Evolutionary conservation across 2,113 vertebrate genomes (phyloP), one percentile per base, ranked within the genome.

Genomic region (Petaurus breviceps): DNA sequence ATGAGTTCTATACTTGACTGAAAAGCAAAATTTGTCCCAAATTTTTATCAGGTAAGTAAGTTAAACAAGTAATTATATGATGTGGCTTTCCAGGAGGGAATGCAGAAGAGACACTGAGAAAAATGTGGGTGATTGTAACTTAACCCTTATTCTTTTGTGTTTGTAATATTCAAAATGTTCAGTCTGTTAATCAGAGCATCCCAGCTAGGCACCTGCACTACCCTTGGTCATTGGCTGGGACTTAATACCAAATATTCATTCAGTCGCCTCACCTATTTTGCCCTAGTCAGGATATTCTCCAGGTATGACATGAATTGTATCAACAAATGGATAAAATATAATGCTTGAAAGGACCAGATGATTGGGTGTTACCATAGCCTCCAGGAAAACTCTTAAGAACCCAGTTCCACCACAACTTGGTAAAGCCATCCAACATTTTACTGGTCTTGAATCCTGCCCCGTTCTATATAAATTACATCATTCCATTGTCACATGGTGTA

Each of bases 11-110:
- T 43, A 77, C n/a, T 92, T 96, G 46, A 93, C 57, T 96, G 92
- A 95, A 94, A 84, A 94, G 43, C 1, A 91, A 92, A 91, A 93
- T 97, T 95, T 93, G 51, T 92, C 31, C 16, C 37, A 68, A 68
- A 1, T 84, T 84, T 84, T 37, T 84, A 43, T 84, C 16, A 84
- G n/a, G 19, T 84, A 84, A 43, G 19, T 43, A 84, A 43, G 43
- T 84, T 84, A n/a, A 84, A n/a, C 68, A 43, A 43, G 19, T 19
- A 43, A 43, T 43, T 43, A 84, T n/a, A 77, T 84, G 68, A 3
- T 6, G 37, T 84, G 16, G n/a, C n/a, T 84, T 3, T 37, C 37
- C 28, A 4, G 19, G 37, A 84, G 37, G 19, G n/a, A 5, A 84
- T 84, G 19, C 37, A 84, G 68, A 84, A 84, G 37, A 84, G n/a